phyloP scores from a whole-genome alignment of 2,113 vertebrate genomes.

The Cynopterus brachyotis region DNA sequence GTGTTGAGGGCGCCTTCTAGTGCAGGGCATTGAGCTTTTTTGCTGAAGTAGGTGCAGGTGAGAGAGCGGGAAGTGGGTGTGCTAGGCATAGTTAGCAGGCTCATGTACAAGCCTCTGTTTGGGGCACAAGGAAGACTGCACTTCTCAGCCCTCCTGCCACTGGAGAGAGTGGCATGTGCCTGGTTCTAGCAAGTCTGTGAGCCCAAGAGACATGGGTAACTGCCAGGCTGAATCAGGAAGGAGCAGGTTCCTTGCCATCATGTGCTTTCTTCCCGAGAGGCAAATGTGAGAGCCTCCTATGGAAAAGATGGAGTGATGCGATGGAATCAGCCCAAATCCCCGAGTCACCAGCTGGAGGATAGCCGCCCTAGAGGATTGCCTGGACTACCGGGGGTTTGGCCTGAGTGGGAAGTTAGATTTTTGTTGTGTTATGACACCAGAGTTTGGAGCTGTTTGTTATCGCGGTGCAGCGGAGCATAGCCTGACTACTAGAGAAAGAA shows the following conservation, averaged over 20 bases:
- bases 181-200: background rate
- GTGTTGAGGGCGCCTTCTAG: background rate
- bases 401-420: background rate
- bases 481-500: background rate
- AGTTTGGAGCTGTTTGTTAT: background rate
- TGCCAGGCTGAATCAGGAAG: background rate
- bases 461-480: rapidly evolving
- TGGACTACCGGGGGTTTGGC: background rate
- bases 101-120: background rate
- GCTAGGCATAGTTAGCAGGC: background rate
- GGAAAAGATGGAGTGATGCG: background rate
- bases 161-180: background rate
- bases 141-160: background rate
- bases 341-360: background rate
- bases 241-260: rapidly evolving
- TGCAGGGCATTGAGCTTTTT: background rate
- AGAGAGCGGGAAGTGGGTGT: background rate
- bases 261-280: rapidly evolving
- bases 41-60: background rate
- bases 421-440: background rate
- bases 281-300: background rate
- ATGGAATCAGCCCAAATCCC: background rate
- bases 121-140: background rate
- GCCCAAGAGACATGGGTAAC: rapidly evolving
- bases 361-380: background rate